Percentiles rank a stretch among this genome's conserved stretches.
Conservation (phyloP, 2,888 invertebrate species). For the Cephalotes varians region DNA sequence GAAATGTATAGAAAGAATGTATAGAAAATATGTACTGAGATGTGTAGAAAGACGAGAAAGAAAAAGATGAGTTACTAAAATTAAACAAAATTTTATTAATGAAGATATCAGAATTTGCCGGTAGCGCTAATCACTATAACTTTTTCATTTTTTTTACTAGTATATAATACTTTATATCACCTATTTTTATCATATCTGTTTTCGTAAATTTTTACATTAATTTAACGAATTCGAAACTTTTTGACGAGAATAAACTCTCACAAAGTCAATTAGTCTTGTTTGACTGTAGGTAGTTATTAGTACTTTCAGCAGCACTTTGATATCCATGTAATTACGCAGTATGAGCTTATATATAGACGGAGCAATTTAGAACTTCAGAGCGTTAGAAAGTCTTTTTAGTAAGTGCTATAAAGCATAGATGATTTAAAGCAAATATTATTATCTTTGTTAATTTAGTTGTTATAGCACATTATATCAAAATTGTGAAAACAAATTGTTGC, state of each 20-base stretch:
- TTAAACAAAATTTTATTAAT: background rate
- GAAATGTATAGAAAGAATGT: no score
- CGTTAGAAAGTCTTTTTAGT: constrained; percentile 30
- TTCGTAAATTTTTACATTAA: background rate
- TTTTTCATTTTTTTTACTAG: background rate
- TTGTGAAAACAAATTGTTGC: background rate
- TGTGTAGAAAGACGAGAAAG: background rate
- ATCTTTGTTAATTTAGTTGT: background rate
- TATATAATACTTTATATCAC: background rate
- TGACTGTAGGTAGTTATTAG: constrained; percentile 40
- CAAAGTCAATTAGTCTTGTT: constrained; percentile 53
- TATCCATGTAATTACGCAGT: constrained; percentile 42
- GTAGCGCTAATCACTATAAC: background rate
- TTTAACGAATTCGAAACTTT: constrained; percentile 22
- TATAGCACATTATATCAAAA: background rate
- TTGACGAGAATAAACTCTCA: constrained; percentile 45
- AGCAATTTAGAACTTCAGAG: constrained; percentile 45
- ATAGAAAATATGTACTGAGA: no score
- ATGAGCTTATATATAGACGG: constrained; percentile 25
- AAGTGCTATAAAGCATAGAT: constrained; percentile 5
- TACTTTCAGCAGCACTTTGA: constrained; percentile 35
- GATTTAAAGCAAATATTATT: constrained; percentile 1
- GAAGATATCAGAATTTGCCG: background rate
- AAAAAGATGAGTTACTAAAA: background rate
- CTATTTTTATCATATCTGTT: background rate